These are phyloP conservation scores for Littorina saxatilis DNA, from an alignment of 1,140 invertebrate genomes.

Conservation along the genomic window DNA sequence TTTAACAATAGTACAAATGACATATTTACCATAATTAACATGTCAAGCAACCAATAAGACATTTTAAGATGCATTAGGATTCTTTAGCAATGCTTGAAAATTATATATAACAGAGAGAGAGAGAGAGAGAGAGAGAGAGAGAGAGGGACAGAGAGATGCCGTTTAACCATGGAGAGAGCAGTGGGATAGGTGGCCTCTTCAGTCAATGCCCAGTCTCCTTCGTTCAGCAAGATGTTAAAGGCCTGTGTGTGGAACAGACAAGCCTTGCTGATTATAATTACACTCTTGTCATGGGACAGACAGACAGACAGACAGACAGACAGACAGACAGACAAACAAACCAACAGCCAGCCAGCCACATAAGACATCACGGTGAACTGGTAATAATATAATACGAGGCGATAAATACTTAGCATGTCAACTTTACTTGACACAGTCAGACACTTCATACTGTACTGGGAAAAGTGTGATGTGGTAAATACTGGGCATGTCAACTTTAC, in stretches of 20 bases:
- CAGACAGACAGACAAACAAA: not conserved
- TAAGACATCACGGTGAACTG: not conserved
- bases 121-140: not conserved
- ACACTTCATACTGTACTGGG: too few species aligned
- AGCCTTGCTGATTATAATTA: too few species aligned
- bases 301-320: not conserved
- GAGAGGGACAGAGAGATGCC: not conserved
- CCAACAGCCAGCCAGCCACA: not conserved
- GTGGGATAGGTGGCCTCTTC: conserved; percentile 85
- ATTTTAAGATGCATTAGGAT: too few species aligned
- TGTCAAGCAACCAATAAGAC: too few species aligned
- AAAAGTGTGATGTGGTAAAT: too few species aligned
- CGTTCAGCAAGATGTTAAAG: conserved; percentile 74
- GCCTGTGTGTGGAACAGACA: not conserved
- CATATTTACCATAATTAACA: too few species aligned
- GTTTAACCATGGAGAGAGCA: conserved; percentile 81
- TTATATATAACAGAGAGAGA: not conserved
- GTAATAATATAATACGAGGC: not conserved
- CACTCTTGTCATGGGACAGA: not conserved
- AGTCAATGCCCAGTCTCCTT: conserved; percentile 83
- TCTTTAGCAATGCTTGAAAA: too few species aligned
- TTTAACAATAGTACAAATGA: too few species aligned
- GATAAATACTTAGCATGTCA: not conserved
- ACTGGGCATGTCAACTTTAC: too few species aligned
- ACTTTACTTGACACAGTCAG: not conserved